These are phyloP conservation scores for rabbit (Oryctolagus cuniculus) DNA, from an alignment of 2,113 vertebrate species.

Conservation along the genomic window DNA sequence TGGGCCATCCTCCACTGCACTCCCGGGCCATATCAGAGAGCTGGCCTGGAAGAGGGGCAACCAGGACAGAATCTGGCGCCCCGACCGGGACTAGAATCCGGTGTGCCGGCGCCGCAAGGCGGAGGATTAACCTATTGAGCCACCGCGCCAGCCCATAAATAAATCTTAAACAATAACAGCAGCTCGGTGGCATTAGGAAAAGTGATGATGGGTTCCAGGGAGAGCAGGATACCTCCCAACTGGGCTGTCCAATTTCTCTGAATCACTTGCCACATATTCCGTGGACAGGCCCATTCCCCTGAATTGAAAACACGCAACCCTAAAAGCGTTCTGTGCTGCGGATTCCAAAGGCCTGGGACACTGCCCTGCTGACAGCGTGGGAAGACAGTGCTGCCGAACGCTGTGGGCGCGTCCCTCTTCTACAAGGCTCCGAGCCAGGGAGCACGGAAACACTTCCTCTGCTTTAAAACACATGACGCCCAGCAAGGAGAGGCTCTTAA, in stretches of 20 bases:
- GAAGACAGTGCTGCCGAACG: conserved; percentile 10
- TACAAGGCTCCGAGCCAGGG: neutral
- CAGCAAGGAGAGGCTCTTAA: neutral
- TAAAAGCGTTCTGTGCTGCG: conserved; percentile 30
- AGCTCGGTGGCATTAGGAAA: neutral
- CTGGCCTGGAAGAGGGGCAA: too few species aligned
- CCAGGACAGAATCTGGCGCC: too few species aligned
- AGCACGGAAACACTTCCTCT: neutral
- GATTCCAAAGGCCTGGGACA: conserved; percentile 23
- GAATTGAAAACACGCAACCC: neutral
- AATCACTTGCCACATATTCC: neutral
- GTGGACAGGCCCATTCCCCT: neutral
- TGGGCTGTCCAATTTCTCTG: neutral
- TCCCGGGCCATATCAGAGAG: too few species aligned
- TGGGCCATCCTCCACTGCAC: too few species aligned
- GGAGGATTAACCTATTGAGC: too few species aligned
- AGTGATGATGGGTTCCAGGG: neutral
- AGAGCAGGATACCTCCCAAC: neutral
- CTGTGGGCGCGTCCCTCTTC: neutral
- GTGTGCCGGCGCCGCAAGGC: too few species aligned
- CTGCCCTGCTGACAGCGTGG: conserved; percentile 17
- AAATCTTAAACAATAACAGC: too few species aligned
- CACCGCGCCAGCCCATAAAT: too few species aligned
- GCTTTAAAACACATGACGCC: neutral
- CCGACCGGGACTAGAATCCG: too few species aligned